Percentiles rank a stretch among this genome's conserved stretches.
Evolutionary conservation across 2,888 invertebrate genomes (phyloP).

Genomic region (Neoascia interrupta): DNA sequence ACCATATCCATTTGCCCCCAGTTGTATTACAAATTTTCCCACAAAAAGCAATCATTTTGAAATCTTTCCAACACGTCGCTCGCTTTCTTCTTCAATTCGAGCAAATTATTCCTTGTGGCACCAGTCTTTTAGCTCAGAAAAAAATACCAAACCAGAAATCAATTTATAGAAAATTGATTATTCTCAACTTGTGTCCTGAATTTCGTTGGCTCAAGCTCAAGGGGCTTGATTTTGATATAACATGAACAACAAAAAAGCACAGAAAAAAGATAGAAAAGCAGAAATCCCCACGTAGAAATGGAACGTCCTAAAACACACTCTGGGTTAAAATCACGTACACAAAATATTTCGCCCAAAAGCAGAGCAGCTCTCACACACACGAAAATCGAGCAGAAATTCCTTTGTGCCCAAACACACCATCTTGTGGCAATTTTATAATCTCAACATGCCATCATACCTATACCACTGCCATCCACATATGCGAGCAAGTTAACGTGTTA

Average conservation of each 20-base stretch:
- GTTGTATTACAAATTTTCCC: conserved; percentile 25
- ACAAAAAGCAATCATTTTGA: conserved; percentile 45
- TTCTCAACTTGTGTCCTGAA: conserved; percentile 39
- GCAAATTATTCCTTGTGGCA: conserved; percentile 29
- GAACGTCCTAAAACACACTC: conserved; percentile 36
- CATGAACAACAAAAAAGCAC: background rate
- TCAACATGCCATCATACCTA: conserved; percentile 48
- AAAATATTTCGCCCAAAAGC: conserved; percentile 45
- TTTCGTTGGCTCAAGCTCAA: conserved; percentile 6
- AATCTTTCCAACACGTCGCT: conserved; percentile 27
- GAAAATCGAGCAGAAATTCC: conserved; percentile 44
- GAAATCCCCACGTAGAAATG: conserved; percentile 10
- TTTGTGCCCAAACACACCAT: conserved; percentile 62
- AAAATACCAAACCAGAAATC: conserved; percentile 38
- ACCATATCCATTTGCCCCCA: conserved; percentile 4
- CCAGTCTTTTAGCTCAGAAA: background rate
- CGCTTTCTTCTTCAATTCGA: conserved; percentile 28
- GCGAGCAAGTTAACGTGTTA: conserved; percentile 47
- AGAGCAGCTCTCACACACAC: conserved; percentile 35
- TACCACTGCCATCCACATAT: no score
- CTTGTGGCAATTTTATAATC: conserved; percentile 64
- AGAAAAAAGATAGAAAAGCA: background rate
- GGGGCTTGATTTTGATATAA: background rate
- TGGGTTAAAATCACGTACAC: conserved; percentile 63
- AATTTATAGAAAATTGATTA: conserved; percentile 63